A percentile compares a stretch with the other conserved stretches of the same genome.
These are phyloP conservation scores for Linnaemya vulpina DNA, from an alignment of 2,888 invertebrate species.

Conservation along the genomic window DNA sequence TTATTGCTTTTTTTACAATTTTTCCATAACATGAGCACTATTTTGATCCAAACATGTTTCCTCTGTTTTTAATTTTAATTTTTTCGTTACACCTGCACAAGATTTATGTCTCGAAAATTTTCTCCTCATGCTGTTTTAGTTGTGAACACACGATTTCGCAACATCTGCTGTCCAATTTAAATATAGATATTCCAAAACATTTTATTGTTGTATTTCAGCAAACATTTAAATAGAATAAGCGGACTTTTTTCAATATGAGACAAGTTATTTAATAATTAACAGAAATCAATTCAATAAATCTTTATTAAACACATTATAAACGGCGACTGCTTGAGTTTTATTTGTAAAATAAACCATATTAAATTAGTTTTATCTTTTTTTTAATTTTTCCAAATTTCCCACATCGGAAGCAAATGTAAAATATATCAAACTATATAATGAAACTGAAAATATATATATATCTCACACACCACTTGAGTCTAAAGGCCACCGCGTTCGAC, in stretches of 20 bases:
- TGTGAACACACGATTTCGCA: constrained; percentile 66
- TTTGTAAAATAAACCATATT: constrained; percentile 62
- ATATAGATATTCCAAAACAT: constrained; percentile 13
- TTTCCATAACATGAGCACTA: constrained; percentile 51
- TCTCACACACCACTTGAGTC: constrained; percentile 63
- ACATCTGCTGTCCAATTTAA: constrained; percentile 60
- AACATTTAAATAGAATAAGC: constrained; percentile 27
- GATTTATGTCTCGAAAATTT: constrained; percentile 40
- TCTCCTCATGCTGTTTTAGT: constrained; percentile 40
- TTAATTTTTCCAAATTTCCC: constrained; percentile 56
- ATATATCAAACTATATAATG: constrained; percentile 38
- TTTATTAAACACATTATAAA: constrained; percentile 18
- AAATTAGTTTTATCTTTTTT: constrained; percentile 20
- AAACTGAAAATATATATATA: constrained; percentile 28
- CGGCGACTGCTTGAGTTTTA: constrained; percentile 58
- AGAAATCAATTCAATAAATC: not conserved
- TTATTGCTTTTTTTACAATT: constrained; percentile 2
- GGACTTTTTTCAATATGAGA: constrained; percentile 19
- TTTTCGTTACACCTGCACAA: constrained; percentile 43
- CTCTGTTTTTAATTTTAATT: constrained; percentile 16
- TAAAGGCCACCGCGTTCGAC: constrained; percentile 72
- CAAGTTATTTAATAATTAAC: constrained; percentile 30
- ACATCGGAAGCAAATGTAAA: constrained; percentile 46
- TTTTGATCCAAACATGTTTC: constrained; percentile 40
- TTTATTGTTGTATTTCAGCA: constrained; percentile 8